Conservation (phyloP, 2,113 vertebrate species). For the Cyanistes caeruleus region DNA sequence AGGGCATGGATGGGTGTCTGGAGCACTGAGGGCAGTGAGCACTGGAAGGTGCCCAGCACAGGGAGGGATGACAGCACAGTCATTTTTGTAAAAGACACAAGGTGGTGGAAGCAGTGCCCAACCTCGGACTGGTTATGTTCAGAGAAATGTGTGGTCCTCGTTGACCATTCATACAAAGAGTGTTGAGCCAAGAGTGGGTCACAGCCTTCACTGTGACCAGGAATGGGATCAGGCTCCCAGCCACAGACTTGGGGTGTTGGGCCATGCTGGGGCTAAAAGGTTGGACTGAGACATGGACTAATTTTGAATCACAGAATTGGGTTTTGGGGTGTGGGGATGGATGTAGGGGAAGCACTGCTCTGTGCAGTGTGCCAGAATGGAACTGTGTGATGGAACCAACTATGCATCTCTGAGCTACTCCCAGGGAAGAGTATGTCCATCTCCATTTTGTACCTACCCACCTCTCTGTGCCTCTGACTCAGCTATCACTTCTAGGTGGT, state of each 20-base stretch:
- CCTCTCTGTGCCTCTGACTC: neutral
- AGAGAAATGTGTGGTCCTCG: fast-evolving
- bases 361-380: fast-evolving
- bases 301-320: neutral
- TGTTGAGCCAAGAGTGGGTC: neutral
- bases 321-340: neutral
- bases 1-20: fast-evolving
- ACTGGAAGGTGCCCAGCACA: neutral
- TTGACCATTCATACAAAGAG: neutral
- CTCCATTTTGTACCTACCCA: neutral
- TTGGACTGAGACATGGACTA: neutral
- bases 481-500: neutral
- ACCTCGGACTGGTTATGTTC: neutral
- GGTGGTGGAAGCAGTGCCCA: neutral
- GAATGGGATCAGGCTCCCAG: neutral
- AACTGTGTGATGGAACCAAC: neutral
- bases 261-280: fast-evolving
- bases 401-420: neutral
- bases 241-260: neutral
- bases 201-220: neutral
- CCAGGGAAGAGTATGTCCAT: neutral
- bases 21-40: neutral
- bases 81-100: neutral
- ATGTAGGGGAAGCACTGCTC: fast-evolving
- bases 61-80: neutral